Evolutionary conservation across 2,888 invertebrate genomes (phyloP).

Genomic region (Netelia fuscicornis): DNA sequence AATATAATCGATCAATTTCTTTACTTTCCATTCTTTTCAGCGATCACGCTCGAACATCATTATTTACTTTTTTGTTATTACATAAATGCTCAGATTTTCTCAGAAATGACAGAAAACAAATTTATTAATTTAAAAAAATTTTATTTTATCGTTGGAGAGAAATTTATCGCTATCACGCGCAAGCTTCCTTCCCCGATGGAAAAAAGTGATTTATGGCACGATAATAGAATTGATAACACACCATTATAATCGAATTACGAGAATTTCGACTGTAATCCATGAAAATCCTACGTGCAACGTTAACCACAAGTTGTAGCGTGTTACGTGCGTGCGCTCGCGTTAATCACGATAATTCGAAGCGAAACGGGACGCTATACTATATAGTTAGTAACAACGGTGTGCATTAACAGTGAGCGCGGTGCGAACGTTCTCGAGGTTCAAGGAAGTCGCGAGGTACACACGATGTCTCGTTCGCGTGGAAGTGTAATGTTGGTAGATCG

Average conservation of each 20-base stretch:
- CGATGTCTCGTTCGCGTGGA: conserved; percentile 1
- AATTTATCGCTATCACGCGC: too few relatives aligned
- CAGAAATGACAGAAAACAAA: too few relatives aligned
- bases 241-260: neutral
- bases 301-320: conserved; percentile 22
- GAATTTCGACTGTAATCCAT: conserved; percentile 4
- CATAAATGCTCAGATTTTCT: too few relatives aligned
- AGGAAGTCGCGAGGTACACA: conserved; percentile 50
- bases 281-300: neutral
- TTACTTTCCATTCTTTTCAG: too few relatives aligned
- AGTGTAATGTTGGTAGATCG: neutral
- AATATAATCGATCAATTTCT: too few relatives aligned
- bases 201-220: too few relatives aligned
- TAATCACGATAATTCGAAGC: conserved; percentile 62
- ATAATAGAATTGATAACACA: neutral
- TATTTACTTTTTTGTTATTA: too few relatives aligned
- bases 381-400: conserved; percentile 18
- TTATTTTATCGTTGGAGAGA: too few relatives aligned
- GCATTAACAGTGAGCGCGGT: conserved; percentile 12
- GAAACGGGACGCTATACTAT: conserved; percentile 23
- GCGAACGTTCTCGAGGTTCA: conserved; percentile 47
- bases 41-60: too few relatives aligned
- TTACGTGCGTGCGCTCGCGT: conserved; percentile 40
- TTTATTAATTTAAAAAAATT: too few relatives aligned
- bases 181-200: too few relatives aligned